Percentiles rank a stretch among this genome's conserved stretches.
Conservation (phyloP, 2,797 vertebrate genomes). For the Liparis tanakae region DNA sequence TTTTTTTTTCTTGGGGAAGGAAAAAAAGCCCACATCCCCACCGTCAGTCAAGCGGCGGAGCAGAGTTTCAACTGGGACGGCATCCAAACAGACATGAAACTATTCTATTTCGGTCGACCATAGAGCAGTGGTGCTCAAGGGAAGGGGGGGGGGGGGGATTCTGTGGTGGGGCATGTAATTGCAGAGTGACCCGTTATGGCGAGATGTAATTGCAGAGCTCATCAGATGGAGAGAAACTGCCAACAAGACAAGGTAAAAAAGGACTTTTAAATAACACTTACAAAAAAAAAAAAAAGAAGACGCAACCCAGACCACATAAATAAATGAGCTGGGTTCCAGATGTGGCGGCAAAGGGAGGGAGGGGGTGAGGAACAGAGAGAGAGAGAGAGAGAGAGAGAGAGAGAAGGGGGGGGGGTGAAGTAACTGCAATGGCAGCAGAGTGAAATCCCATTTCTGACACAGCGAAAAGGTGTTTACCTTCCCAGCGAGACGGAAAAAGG, state of each 20-base stretch:
- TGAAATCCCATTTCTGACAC: slow-evolving; percentile 66
- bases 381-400: slow-evolving; percentile 51
- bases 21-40: slow-evolving; percentile 86
- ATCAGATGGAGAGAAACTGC: slow-evolving; percentile 78
- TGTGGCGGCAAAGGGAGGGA: slow-evolving; percentile 71
- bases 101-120: slow-evolving; percentile 92
- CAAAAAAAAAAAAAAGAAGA: slow-evolving; percentile 38
- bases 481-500: slow-evolving; percentile 53
- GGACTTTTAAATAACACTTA: slow-evolving; percentile 66
- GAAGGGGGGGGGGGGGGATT: slow-evolving; percentile 33
- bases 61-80: slow-evolving; percentile 88
- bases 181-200: slow-evolving; percentile 79
- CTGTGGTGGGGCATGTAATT: slow-evolving; percentile 83
- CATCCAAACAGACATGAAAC: slow-evolving; percentile 90
- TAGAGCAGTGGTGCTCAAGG: slow-evolving; percentile 70
- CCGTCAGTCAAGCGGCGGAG: slow-evolving; percentile 85
- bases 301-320: slow-evolving; percentile 81
- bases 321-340: slow-evolving; percentile 86
- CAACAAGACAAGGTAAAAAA: slow-evolving; percentile 78
- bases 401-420: slow-evolving; percentile 55
- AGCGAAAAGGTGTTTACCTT: slow-evolving; percentile 72
- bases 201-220: slow-evolving; percentile 84
- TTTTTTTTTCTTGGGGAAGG: slow-evolving; percentile 67
- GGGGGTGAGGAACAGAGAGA: slow-evolving; percentile 53
- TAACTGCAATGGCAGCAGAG: slow-evolving; percentile 74